Evolutionary conservation across 2,797 vertebrate genomes (phyloP), one percentile per base, ranked within the genome.

Genomic region (Siniperca undulata): DNA sequence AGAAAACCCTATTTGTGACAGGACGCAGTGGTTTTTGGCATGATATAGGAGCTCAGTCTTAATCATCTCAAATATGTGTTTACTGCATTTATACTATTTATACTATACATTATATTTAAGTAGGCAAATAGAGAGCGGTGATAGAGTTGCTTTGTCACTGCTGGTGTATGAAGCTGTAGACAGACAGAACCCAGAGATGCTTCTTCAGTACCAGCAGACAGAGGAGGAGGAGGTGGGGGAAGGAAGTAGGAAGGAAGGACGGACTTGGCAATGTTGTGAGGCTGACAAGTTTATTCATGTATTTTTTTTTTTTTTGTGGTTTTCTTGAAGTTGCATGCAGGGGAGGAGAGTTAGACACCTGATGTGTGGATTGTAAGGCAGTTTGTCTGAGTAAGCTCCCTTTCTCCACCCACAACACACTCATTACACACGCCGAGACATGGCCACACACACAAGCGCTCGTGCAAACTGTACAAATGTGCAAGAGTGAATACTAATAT

Each of bases 351-450:
- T 85, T 83, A 87, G 82, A 80, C 88, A 91, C 88, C 80, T 92
- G 86, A 91, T 86, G 87, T 88, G 78, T 65, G 67, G 88, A 91
- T 92, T 86, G 91, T 83, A 86, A 86, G 82, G 79, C 65, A 78
- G 84, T 86, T 92, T 92, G 91, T 86, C 85, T 93, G 84, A 81
- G 82, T 87, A 90, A 88, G 85, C 87, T 80, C 80, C 67, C 70
- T 70, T 83, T 88, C 84, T 74, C 88, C 88, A 81, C 93, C 93
- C 88, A 86, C 85, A 91, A 92, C 91, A 88, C 75, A 72, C 81
- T 93, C 90, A 92, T 93, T 83, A 93, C 92, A 90, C 89, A 93
- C 69, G 60, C 87, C 55, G 36, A 85, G 83, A 85, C 78, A 67
- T 0, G 74, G 80, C 86, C 91, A 89, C 92, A 93, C 90, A 89